Evolutionary conservation across 2,888 invertebrate species (phyloP), one percentile per base, ranked within the genome.

Genomic region (Hedychridium roseum): DNA sequence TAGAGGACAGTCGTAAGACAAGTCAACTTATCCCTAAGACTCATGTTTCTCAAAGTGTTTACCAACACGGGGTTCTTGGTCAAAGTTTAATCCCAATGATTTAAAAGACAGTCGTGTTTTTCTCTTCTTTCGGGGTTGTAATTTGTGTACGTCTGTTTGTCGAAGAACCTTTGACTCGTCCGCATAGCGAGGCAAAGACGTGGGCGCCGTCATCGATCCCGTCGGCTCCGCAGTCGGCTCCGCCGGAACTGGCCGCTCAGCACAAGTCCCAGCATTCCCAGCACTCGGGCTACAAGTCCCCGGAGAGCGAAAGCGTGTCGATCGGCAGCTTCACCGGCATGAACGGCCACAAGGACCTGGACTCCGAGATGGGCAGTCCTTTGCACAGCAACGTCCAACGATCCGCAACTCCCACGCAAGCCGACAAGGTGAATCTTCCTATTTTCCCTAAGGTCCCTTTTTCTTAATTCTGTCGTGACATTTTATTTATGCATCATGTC

Each of bases 181-280:
- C 92, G 78, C 91, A 91, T 82, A 92, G 92, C 82, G 92, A 92
- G 84, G 88, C 91, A 75, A 91, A 91, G 81, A 88, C 88, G 57
- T 87, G 87, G 82, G 86, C 85, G 55, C 86, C 87, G 32, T 84
- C 86, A 58, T 82, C 83, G 61, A 82, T 85, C 59, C 84, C 84
- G 44, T 85, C 86, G 60, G 84, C 86, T 54, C 86, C 87, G 51
- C 86, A 86, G 74, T 87, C 87, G 51, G 87, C 87, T 60, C 87
- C 87, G 42, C 87, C 87, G 53, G 84, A 86, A 74, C 80, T 86
- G 67, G 82, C 83, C 62, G 84, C 84, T 70, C 84, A 84, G 79
- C 75, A 76, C 71, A 74, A 74, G 61, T 73, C 71, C 23, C 68
- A 61, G 5, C 73, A 70, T 16, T 75, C 74, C 2, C 77, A 78